A percentile compares a stretch with the other conserved stretches of the same genome.
These are phyloP conservation scores for Catamblyrhynchus diadema DNA, from an alignment of 2,797 vertebrate species.

Conservation along the genomic window DNA sequence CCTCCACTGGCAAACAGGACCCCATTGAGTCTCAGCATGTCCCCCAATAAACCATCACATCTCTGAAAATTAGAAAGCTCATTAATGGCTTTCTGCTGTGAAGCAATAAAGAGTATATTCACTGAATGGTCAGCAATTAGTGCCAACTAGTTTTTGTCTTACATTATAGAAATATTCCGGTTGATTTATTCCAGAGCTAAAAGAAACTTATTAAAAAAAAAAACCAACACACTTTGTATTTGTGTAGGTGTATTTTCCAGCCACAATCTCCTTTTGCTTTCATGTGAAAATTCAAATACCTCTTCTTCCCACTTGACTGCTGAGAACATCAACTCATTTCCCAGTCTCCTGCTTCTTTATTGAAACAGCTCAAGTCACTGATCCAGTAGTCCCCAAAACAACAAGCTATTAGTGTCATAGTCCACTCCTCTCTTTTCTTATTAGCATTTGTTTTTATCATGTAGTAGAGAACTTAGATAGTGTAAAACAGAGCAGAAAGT, in stretches of 20 bases:
- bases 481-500: background rate
- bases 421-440: background rate
- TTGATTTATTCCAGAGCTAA: background rate
- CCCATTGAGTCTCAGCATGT: constrained; percentile 60
- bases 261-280: background rate
- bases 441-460: background rate
- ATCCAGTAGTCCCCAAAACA: background rate
- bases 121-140: constrained; percentile 55
- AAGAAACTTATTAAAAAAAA: background rate
- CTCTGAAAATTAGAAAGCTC: constrained; percentile 66
- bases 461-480: background rate
- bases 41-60: constrained; percentile 60
- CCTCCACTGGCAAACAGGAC: constrained; percentile 32
- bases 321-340: background rate
- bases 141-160: constrained; percentile 18
- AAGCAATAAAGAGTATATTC: constrained; percentile 58
- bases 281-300: background rate
- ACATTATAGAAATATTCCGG: background rate
- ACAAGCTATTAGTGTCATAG: background rate
- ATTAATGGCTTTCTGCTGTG: constrained; percentile 68
- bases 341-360: background rate
- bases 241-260: background rate
- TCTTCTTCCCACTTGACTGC: background rate
- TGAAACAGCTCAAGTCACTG: background rate
- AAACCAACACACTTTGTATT: background rate